Evolutionary conservation across 1,140 invertebrate species (phyloP), one percentile per base, ranked within the genome.

Genomic region (Heliothis virescens): DNA sequence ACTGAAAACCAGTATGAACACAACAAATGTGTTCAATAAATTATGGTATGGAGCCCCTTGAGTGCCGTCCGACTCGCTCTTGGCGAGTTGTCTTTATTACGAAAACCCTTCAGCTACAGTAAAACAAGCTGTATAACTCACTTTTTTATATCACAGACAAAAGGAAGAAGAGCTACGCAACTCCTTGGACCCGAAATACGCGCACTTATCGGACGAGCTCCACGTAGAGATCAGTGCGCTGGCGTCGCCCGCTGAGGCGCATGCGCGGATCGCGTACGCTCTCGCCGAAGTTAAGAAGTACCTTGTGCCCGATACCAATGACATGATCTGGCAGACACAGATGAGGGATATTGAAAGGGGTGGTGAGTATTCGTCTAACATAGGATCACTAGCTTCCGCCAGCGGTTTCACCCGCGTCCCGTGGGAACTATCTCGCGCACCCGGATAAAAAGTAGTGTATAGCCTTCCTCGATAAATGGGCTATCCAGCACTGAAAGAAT

Each of bases 181-280:
- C 85, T 97, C 98, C 1, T 95, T 97, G 62, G 98, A 99, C 92
- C 98, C 98, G 0, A 99, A 99, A 91, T 99, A 98, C 91, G 96
- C 97, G 10, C 99, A 99, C 94, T 96, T 99, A 13, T 96, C 96
- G 73, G 98, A 99, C 83, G 98, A 99, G 83, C 95, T 99, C 3
- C 99, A 99, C 91, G 98, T 99, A 0, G 98, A 99, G 92, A 98
- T 99, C 77, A 97, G 97, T 57, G 98, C 98, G 13, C 96, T 98
- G 78, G 98, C 98, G 7, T 97, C 98, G 15, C 98, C 98, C 0
- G 97, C 98, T 0, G 98, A 99, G 91, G 98, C 98, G 1, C 98
- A 99, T 92, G 97, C 98, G 16, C 96, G 98, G 74, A 97, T 99
- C 18, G 97, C 98, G 0, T 98, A 98, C 87, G 98, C 98, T 16